phyloP scores from a whole-genome alignment of 2,888 invertebrate species.

The Archaeoteleia sp. region DNA sequence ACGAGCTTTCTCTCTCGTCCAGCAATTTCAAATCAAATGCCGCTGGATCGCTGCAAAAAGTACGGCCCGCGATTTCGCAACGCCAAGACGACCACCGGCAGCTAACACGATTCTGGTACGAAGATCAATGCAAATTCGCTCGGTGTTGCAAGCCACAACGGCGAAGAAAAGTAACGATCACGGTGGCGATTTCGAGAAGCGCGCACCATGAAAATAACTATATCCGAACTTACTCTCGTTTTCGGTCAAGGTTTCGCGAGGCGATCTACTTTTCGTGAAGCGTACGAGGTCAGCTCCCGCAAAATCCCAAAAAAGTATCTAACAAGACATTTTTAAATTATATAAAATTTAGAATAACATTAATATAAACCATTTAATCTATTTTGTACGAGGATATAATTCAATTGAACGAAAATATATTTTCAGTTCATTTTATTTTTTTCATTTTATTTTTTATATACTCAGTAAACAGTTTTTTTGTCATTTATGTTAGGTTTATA shows the following conservation, averaged over 20 bases:
- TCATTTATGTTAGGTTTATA: too few relatives aligned
- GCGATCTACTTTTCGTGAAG: constrained; percentile 48
- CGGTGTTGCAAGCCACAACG: constrained; percentile 1
- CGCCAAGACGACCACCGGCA: neutral
- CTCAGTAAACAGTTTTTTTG: too few relatives aligned
- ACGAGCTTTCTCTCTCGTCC: constrained; percentile 43
- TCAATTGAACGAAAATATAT: too few relatives aligned
- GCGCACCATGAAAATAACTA: constrained; percentile 29
- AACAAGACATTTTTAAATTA: too few relatives aligned
- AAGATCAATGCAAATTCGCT: constrained; percentile 6
- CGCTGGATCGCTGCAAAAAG: constrained; percentile 30
- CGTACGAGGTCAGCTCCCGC: constrained; percentile 31
- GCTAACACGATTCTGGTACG: neutral
- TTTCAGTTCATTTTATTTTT: too few relatives aligned
- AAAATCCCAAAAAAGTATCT: constrained; percentile 6
- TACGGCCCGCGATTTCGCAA: too few relatives aligned
- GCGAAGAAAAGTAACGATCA: constrained; percentile 11
- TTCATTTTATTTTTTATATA: too few relatives aligned
- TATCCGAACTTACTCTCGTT: constrained; percentile 48
- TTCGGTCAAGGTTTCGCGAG: constrained; percentile 57
- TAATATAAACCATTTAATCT: too few relatives aligned
- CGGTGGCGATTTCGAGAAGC: neutral
- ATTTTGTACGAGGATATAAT: too few relatives aligned
- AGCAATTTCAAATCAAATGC: constrained; percentile 58
- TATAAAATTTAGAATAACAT: too few relatives aligned